These are phyloP conservation scores for Cottus gobio DNA, from an alignment of 2,113 vertebrate species.

Conservation along the genomic window DNA sequence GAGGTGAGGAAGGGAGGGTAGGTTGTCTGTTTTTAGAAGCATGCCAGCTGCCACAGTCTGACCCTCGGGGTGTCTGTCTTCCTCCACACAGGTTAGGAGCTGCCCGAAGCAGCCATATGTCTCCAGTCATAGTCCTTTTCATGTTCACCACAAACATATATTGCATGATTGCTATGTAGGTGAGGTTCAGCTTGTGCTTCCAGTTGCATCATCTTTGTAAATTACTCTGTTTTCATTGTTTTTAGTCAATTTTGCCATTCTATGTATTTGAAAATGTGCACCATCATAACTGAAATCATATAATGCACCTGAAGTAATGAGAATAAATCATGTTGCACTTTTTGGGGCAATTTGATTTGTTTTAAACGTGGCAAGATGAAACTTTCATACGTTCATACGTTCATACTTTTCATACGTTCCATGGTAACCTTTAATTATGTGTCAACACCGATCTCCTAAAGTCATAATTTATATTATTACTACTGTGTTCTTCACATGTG, in stretches of 20 bases:
- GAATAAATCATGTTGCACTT: not conserved
- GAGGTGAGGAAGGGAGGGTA: conserved; percentile 11
- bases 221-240: not conserved
- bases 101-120: conserved; percentile 49
- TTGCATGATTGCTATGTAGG: conserved; percentile 2
- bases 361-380: not conserved
- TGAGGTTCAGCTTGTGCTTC: not conserved
- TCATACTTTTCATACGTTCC: not conserved
- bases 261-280: not conserved
- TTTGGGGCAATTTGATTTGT: not conserved
- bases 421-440: not conserved
- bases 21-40: conserved; percentile 77
- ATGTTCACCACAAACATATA: conserved; percentile 19
- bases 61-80: conserved; percentile 68
- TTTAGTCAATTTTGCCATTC: not conserved
- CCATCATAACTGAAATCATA: not conserved
- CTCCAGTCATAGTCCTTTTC: conserved; percentile 43
- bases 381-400: too few relatives aligned
- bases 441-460: not conserved
- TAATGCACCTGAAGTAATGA: not conserved
- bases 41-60: conserved; percentile 65
- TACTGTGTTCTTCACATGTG: not conserved
- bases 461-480: not conserved
- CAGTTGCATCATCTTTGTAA: conserved; percentile 3
- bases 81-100: conserved; percentile 72